These are phyloP conservation scores for Spodoptera exigua DNA, from an alignment of 2,888 invertebrate genomes.

Conservation along the genomic window DNA sequence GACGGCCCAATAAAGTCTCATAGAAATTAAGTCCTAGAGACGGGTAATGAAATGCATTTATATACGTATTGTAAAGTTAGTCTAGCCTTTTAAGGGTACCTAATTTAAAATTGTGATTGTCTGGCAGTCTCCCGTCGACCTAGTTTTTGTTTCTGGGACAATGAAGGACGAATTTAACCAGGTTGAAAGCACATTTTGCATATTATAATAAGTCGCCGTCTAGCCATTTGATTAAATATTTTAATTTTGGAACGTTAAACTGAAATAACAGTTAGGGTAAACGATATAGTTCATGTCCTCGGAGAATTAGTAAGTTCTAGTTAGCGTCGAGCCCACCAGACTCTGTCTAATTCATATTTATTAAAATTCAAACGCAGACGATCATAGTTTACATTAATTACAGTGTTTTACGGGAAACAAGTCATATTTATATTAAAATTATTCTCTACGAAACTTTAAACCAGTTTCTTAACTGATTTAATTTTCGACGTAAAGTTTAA, in stretches of 20 bases:
- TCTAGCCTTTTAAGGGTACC: constrained; percentile 69
- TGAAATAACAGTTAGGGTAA: constrained; percentile 54
- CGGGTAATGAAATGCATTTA: constrained; percentile 68
- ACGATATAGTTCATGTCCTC: constrained; percentile 45
- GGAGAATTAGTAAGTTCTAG: constrained; percentile 21
- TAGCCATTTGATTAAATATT: constrained; percentile 69
- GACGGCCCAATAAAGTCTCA: constrained; percentile 56
- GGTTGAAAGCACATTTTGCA: constrained; percentile 76
- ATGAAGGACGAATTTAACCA: constrained; percentile 80
- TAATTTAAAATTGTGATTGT: constrained; percentile 88
- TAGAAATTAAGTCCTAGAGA: constrained; percentile 33
- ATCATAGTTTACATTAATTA: constrained; percentile 43
- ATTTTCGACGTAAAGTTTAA: constrained; percentile 1
- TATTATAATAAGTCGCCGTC: constrained; percentile 80
- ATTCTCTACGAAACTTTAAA: constrained; percentile 5
- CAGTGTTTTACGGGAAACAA: constrained; percentile 22
- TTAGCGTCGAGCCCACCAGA: constrained; percentile 30
- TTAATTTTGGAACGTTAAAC: constrained; percentile 59
- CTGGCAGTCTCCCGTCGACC: constrained; percentile 84
- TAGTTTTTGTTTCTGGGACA: constrained; percentile 81
- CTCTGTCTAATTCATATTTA: constrained; percentile 52
- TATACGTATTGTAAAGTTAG: constrained; percentile 66
- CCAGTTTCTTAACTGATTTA: constrained; percentile 1
- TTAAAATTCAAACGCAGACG: constrained; percentile 50
- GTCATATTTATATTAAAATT: constrained; percentile 20